Conservation (phyloP, 2,797 vertebrate species). For the Danio aesculapii region DNA sequence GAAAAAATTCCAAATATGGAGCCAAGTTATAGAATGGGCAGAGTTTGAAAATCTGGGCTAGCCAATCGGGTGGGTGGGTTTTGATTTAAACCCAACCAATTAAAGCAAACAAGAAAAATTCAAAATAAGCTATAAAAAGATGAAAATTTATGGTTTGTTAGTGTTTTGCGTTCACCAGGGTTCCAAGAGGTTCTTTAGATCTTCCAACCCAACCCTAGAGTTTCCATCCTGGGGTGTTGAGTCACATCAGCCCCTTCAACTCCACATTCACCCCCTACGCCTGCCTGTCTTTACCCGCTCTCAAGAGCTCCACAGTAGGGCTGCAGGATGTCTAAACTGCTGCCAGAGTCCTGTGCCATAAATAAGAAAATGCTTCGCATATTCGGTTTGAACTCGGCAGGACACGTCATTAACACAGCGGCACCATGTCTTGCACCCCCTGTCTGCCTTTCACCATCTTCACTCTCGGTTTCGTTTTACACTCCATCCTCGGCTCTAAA, state of each 20-base stretch:
- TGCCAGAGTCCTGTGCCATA: conserved; percentile 68
- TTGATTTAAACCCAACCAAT: conserved; percentile 1
- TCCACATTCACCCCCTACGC: conserved; percentile 58
- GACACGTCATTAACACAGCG: conserved; percentile 68
- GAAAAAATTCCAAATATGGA: conserved; percentile 20
- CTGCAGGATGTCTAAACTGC: conserved; percentile 66
- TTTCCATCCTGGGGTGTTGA: conserved; percentile 29
- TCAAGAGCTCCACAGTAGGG: conserved; percentile 58
- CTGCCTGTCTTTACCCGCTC: conserved; percentile 7
- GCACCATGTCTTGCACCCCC: conserved; percentile 55
- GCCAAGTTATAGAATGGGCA: conserved; percentile 1
- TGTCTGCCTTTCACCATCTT: conserved; percentile 36
- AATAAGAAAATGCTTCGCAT: conserved; percentile 71
- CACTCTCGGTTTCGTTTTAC: neutral
- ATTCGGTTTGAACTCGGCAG: conserved; percentile 72
- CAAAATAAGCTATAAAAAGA: neutral
- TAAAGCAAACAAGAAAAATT: neutral
- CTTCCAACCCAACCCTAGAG: conserved; percentile 44
- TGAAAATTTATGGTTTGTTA: conserved; percentile 47
- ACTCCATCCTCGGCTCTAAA: conserved; percentile 3
- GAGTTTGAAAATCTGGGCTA: neutral
- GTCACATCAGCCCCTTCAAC: conserved; percentile 54
- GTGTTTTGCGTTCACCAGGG: conserved; percentile 52
- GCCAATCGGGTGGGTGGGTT: neutral
- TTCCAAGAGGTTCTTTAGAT: conserved; percentile 46